These are phyloP conservation scores for Meghimatium bilineatum DNA, from an alignment of 2,888 invertebrate genomes.

Conservation along the genomic window DNA sequence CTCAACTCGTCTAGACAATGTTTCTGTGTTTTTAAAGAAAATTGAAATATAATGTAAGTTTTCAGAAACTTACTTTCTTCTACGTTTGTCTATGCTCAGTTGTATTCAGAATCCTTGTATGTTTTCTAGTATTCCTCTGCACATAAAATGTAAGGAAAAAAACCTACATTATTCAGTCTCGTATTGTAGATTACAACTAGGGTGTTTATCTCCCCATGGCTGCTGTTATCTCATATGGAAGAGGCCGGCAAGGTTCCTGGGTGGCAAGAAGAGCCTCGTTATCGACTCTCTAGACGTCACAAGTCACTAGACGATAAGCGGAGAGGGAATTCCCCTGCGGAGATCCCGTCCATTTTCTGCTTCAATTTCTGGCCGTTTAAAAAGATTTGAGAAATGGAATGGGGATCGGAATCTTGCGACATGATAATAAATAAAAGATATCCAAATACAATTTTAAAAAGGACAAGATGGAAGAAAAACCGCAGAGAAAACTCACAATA, in stretches of 20 bases:
- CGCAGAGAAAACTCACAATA: neutral
- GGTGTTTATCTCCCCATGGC: conserved; percentile 40
- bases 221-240: conserved; percentile 32
- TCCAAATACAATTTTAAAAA: neutral
- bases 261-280: conserved; percentile 44
- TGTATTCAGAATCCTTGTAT: neutral
- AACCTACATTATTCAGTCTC: neutral
- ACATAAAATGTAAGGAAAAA: neutral
- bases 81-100: neutral
- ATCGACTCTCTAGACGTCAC: conserved; percentile 43
- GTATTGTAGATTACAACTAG: neutral
- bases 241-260: conserved; percentile 30
- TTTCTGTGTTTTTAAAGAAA: neutral
- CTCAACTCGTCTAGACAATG: too few relatives aligned
- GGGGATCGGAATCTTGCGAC: neutral
- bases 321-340: conserved; percentile 30
- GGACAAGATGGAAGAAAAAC: conserved; percentile 6
- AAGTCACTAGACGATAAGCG: conserved; percentile 40
- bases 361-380: conserved; percentile 34
- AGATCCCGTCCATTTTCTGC: conserved; percentile 24
- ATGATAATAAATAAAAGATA: conserved; percentile 45
- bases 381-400: conserved; percentile 37
- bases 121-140: neutral
- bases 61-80: neutral
- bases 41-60: neutral